A percentile compares a stretch with the other conserved stretches of the same genome.
Evolutionary conservation across 2,797 vertebrate species (phyloP).

Genomic region (Trachurus trachurus): DNA sequence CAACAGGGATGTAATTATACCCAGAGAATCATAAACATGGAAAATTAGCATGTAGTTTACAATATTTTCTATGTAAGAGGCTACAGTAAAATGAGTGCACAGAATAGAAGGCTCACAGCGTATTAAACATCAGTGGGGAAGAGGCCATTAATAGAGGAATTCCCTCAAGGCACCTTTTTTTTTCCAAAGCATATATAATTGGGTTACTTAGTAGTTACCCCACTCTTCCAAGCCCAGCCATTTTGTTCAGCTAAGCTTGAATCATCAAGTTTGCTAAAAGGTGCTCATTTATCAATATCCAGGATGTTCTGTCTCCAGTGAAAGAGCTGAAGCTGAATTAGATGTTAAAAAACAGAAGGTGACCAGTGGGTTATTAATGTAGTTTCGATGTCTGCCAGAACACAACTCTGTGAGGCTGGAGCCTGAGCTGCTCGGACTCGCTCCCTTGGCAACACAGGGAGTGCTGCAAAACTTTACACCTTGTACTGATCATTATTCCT

Average conservation of each 20-base stretch:
- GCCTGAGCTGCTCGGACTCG: constrained; percentile 9
- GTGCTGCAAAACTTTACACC: constrained; percentile 10
- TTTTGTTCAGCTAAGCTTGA: constrained; percentile 68
- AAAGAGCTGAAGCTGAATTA: constrained; percentile 6
- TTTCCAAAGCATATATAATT: constrained; percentile 63
- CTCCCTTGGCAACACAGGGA: not conserved
- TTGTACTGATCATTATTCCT: constrained; percentile 21
- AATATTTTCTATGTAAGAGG: constrained; percentile 20
- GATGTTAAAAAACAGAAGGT: constrained; percentile 13
- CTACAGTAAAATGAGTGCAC: constrained; percentile 30
- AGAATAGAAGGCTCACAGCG: constrained; percentile 42
- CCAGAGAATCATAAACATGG: constrained; percentile 48
- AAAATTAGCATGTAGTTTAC: constrained; percentile 25
- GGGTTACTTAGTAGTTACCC: constrained; percentile 69
- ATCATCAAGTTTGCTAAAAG: constrained; percentile 69
- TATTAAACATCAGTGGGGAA: constrained; percentile 55
- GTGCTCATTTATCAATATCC: constrained; percentile 57
- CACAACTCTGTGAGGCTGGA: not conserved
- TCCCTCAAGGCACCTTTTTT: constrained; percentile 58
- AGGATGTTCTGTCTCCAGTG: constrained; percentile 22
- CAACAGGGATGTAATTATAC: constrained; percentile 35
- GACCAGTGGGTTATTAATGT: not conserved
- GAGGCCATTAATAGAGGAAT: constrained; percentile 66
- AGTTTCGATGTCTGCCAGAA: not conserved
- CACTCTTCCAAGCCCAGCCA: constrained; percentile 51